These are phyloP conservation scores for Chaetophractus vellerosus DNA, from an alignment of 2,797 vertebrate genomes.

Conservation along the genomic window DNA sequence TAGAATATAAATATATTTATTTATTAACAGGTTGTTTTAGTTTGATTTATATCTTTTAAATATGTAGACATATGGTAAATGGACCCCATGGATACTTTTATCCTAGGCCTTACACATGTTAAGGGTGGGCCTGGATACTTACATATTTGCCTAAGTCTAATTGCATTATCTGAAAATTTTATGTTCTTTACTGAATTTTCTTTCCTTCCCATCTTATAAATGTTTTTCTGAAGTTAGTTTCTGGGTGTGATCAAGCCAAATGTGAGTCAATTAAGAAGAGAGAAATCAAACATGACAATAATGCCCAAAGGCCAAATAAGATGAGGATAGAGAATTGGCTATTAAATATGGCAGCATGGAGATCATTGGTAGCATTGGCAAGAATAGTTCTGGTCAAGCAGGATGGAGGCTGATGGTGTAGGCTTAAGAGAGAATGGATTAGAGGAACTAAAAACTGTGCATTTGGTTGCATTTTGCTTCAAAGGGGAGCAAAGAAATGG, in stretches of 20 bases:
- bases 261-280: not conserved
- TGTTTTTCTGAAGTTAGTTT: not conserved
- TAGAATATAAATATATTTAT: not conserved
- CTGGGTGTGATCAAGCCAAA: not conserved
- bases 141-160: not conserved
- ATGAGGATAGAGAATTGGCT: too few species aligned
- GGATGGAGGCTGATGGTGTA: not conserved
- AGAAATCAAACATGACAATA: not conserved
- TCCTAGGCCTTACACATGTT: not conserved
- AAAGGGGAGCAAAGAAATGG: not conserved
- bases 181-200: not conserved
- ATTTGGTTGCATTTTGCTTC: not conserved
- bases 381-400: not conserved
- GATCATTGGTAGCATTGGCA: too few species aligned
- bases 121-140: not conserved
- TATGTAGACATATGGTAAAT: not conserved
- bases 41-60: not conserved
- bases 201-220: not conserved
- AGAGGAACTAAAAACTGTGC: not conserved
- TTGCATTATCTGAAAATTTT: not conserved
- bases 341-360: too few species aligned
- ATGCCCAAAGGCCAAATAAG: not conserved
- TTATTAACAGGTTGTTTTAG: not conserved
- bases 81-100: not conserved
- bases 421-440: not conserved